Percentiles rank a stretch among this genome's conserved stretches.
These are phyloP conservation scores for Coelopa frigida DNA, from an alignment of 1,140 invertebrate species.

Conservation along the genomic window DNA sequence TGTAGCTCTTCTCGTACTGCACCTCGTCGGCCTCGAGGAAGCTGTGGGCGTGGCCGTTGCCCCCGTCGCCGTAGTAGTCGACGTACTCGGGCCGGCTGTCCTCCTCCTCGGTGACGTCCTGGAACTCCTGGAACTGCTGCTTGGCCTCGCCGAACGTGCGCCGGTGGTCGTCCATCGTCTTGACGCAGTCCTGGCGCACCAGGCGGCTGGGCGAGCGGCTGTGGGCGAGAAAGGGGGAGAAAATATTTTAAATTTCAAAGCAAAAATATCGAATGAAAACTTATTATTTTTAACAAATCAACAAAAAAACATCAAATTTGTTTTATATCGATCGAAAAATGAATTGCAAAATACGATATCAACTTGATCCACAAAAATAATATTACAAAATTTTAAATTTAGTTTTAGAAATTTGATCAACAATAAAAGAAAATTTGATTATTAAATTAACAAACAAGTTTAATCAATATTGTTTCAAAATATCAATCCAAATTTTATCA, in stretches of 20 bases:
- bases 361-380: neutral
- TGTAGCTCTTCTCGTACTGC: constrained; percentile 41
- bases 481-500: too few relatives aligned
- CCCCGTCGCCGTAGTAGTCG: constrained; percentile 39
- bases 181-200: constrained; percentile 39
- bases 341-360: neutral
- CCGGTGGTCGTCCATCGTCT: constrained; percentile 5
- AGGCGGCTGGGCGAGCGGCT: constrained; percentile 37
- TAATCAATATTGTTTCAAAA: too few relatives aligned
- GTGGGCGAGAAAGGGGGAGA: neutral
- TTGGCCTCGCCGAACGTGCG: constrained; percentile 43
- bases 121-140: constrained; percentile 40
- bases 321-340: too few relatives aligned
- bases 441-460: too few relatives aligned
- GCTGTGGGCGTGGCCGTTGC: constrained; percentile 26
- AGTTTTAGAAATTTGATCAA: too few relatives aligned
- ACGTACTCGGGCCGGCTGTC: constrained; percentile 33
- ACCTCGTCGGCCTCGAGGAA: constrained; percentile 42
- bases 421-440: too few relatives aligned
- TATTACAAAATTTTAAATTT: too few relatives aligned
- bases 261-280: neutral
- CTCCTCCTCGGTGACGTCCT: constrained; percentile 35
- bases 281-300: neutral
- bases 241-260: neutral
- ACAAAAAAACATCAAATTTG: too few relatives aligned